phyloP scores from a whole-genome alignment of 2,113 vertebrate genomes.

The Octodon degus region DNA sequence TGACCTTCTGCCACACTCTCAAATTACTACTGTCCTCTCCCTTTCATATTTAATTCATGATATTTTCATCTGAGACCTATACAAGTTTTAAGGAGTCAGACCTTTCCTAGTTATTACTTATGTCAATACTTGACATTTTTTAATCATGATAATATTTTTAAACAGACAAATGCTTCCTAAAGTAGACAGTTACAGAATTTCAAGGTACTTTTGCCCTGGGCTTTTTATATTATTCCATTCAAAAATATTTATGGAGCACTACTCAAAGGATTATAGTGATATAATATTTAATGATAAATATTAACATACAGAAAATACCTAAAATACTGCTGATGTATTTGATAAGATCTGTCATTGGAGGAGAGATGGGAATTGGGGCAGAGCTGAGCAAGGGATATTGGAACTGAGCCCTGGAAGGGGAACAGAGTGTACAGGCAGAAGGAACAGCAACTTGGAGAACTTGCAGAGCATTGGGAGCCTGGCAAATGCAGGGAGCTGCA shows the following conservation, averaged over 20 bases:
- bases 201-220: background rate
- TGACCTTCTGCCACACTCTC: background rate
- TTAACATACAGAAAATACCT: background rate
- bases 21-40: background rate
- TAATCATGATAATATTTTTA: background rate
- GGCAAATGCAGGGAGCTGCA: background rate
- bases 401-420: background rate
- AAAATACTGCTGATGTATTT: background rate
- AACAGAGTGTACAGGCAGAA: background rate
- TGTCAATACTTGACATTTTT: background rate
- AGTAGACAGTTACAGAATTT: background rate
- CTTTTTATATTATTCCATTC: background rate
- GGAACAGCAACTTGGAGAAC: background rate
- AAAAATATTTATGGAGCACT: conserved; percentile 14
- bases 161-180: background rate
- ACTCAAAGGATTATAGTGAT: background rate
- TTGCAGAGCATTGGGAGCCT: background rate
- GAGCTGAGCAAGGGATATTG: background rate
- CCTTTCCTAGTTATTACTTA: background rate
- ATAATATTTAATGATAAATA: background rate
- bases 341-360: background rate
- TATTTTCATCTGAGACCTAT: background rate
- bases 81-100: background rate
- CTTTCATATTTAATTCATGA: background rate
- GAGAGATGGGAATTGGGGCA: background rate